phyloP scores from a whole-genome alignment of 2,888 invertebrate genomes.

The Iselma pallidipennis region DNA sequence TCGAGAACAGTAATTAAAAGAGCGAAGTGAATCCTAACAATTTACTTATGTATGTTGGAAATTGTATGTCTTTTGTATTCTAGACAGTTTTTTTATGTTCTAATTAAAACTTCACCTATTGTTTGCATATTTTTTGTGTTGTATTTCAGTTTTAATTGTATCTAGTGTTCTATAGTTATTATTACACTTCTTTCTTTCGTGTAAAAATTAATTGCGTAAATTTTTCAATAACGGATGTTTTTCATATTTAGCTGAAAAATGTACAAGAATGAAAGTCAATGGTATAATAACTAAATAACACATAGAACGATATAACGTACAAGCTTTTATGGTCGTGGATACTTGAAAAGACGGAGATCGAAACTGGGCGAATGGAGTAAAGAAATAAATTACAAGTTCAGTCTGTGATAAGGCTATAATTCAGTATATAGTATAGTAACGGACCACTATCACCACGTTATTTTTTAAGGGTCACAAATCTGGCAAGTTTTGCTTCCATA shows the following conservation, averaged over 20 bases:
- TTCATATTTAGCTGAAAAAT: neutral
- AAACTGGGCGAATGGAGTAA: neutral
- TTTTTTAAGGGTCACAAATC: constrained; percentile 4
- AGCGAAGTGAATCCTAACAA: neutral
- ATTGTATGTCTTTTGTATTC: neutral
- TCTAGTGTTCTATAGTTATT: no score
- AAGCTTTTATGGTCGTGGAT: neutral
- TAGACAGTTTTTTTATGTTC: neutral
- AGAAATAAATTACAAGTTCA: constrained; percentile 6
- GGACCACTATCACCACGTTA: constrained; percentile 1
- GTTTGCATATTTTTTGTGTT: no score
- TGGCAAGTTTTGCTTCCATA: neutral
- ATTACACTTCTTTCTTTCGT: no score
- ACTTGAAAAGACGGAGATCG: neutral
- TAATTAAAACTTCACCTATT: neutral
- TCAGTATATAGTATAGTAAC: constrained; percentile 6
- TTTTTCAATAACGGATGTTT: neutral
- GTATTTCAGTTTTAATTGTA: no score
- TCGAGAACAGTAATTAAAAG: neutral
- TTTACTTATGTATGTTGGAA: neutral
- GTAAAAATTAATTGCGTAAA: neutral
- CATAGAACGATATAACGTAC: neutral
- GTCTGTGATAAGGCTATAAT: constrained; percentile 8
- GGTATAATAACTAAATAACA: constrained; percentile 2
- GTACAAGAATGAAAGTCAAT: neutral